phyloP scores from a whole-genome alignment of 1,140 invertebrate species.

The Eufriesea mexicana region DNA sequence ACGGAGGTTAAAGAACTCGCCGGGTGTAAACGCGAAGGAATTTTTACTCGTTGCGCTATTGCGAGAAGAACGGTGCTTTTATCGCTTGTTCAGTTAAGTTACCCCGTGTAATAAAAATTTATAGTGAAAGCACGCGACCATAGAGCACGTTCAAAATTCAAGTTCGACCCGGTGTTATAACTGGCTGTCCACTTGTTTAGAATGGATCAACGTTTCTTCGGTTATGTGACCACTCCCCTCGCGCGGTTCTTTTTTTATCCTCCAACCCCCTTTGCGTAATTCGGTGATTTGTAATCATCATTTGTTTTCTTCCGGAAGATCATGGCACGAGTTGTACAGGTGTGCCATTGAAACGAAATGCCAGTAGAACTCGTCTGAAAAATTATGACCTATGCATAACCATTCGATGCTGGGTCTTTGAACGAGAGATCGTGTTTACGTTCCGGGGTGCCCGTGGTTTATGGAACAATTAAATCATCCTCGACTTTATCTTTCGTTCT shows the following conservation, averaged over 20 bases:
- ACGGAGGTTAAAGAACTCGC: not conserved
- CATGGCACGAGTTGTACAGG: conserved; percentile 33
- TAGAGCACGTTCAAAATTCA: conserved; percentile 18
- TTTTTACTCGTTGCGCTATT: too few species aligned
- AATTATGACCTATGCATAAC: conserved; percentile 1
- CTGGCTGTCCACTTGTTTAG: conserved; percentile 43
- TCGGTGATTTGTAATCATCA: conserved; percentile 58
- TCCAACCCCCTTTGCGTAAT: conserved; percentile 52
- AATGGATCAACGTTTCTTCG: conserved; percentile 45
- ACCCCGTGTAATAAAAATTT: conserved; percentile 39
- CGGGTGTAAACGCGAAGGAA: not conserved
- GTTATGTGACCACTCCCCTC: conserved; percentile 38
- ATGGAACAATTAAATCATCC: too few species aligned
- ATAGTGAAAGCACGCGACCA: conserved; percentile 23
- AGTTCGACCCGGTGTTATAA: conserved; percentile 30
- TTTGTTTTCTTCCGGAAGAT: conserved; percentile 50
- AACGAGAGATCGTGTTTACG: not conserved
- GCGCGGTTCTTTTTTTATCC: conserved; percentile 17
- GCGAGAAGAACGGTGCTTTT: not conserved
- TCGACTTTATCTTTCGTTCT: not conserved
- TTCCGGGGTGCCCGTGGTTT: not conserved
- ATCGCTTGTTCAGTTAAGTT: not conserved
- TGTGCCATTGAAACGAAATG: conserved; percentile 35
- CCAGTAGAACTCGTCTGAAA: conserved; percentile 22
- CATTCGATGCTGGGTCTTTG: not conserved